Base-by-base conservation (phyloP, 92 coral and sea anemone genomes). In the Muricea muricata region DNA sequence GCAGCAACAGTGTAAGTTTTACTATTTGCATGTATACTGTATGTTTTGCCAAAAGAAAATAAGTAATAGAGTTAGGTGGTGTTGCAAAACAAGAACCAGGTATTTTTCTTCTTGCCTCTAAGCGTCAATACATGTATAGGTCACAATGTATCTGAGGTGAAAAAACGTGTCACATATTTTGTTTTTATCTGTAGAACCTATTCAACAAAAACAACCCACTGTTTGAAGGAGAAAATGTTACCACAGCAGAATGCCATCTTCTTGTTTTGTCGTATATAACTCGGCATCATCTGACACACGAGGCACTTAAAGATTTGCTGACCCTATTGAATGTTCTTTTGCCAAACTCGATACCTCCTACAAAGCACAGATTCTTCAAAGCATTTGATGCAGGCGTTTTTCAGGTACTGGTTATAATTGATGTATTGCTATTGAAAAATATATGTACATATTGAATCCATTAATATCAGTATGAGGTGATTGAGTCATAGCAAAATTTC, bases 191-290 rank as follows among this genome's bases (percentile, higher is more conserved):
- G 50, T 14, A 42, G 50, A 42, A 14, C 8, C 50, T 14, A 42
- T 14, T 42, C 50, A 42, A 42, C 50, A 42, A 42, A 42, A 42
- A 14, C 50, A 42, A 7, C 14, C 50, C 50, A 7, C 14, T 65
- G 34, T 65, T n/a, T 33, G 5, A 65, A 65, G 72, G 72, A 28
- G 28, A 28, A 65, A 65, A 65, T 65, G 72, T 65, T 13, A 65
- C 72, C 33, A 65, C 28, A 65, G 34, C 34, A 33, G 33, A 65
- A 65, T 23, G 72, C 72, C 72, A n/a, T 65, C 34, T 65, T 23
- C 72, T 65, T 23, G 72, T 65, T 65, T 65, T 65, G 34, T 65
- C 72, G 13, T 65, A 23, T 65, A 33, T 65, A 23, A 28, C 34
- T 28, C 72, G 33, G 33, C 72, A 65, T 65, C 15, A 33, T 33